Conservation (phyloP, 2,888 invertebrate species). For the Drosophila phalerata region DNA sequence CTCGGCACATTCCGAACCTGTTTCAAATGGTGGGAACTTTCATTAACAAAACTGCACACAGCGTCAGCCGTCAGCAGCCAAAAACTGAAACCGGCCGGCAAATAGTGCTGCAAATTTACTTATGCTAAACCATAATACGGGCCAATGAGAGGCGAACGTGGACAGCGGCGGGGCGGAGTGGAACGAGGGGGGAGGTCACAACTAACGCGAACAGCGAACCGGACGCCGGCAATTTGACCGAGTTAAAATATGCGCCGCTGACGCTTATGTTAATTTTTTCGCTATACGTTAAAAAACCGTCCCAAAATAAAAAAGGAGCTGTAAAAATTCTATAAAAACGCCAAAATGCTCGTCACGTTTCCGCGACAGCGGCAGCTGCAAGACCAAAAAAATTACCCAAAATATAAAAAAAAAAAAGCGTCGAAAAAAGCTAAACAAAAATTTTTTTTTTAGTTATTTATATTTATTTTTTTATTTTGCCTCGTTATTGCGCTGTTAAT, state of each 20-base stretch:
- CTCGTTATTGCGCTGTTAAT: slow-evolving; percentile 67
- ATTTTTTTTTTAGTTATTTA: slow-evolving; percentile 29
- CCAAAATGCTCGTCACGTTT: slow-evolving; percentile 75
- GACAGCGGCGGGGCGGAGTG: not conserved
- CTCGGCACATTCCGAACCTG: slow-evolving; percentile 55
- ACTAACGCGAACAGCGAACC: slow-evolving; percentile 43
- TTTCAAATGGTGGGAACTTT: slow-evolving; percentile 80
- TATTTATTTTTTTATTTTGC: slow-evolving; percentile 26
- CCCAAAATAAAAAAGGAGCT: slow-evolving; percentile 42
- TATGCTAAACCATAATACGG: slow-evolving; percentile 65
- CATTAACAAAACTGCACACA: slow-evolving; percentile 68
- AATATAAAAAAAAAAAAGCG: slow-evolving; percentile 22
- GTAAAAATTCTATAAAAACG: slow-evolving; percentile 56
- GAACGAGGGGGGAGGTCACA: not conserved
- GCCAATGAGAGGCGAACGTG: slow-evolving; percentile 18
- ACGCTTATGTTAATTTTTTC: slow-evolving; percentile 75
- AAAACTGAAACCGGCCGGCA: slow-evolving; percentile 65
- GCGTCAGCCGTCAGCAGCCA: slow-evolving; percentile 15
- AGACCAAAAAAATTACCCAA: slow-evolving; percentile 19
- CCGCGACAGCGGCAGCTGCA: slow-evolving; percentile 60
- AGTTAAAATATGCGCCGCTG: slow-evolving; percentile 78
- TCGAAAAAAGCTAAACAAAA: slow-evolving; percentile 50
- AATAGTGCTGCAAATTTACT: slow-evolving; percentile 74
- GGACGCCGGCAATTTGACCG: slow-evolving; percentile 79
- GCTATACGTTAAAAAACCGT: slow-evolving; percentile 39